Evolutionary conservation across 2,888 invertebrate genomes (phyloP).

Genomic region (Galerucella pusilla): DNA sequence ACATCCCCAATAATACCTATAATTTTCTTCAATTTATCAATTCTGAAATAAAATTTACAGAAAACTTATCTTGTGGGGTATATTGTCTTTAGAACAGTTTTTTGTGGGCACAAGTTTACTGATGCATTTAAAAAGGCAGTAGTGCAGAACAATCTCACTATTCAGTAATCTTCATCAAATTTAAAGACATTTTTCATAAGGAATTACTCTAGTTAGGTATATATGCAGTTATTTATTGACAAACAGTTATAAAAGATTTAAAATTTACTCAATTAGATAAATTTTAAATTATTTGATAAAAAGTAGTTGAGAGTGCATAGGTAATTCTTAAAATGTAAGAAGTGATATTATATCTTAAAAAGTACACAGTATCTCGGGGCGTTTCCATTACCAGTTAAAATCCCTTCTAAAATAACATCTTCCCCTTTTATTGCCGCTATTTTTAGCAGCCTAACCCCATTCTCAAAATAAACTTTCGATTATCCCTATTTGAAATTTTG

Average conservation of each 20-base stretch:
- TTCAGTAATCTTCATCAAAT: not conserved
- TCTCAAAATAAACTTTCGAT: conserved; percentile 2
- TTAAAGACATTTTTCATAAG: not conserved
- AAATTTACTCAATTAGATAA: not conserved
- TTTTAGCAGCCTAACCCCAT: conserved; percentile 1
- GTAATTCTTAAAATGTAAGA: not conserved
- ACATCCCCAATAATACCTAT: too few species aligned
- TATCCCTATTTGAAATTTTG: not conserved
- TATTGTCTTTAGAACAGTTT: not conserved
- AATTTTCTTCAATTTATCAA: too few species aligned
- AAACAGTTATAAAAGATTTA: too few species aligned
- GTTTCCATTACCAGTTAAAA: not conserved
- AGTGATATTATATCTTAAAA: not conserved
- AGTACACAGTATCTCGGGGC: not conserved
- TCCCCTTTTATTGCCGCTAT: not conserved
- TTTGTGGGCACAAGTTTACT: conserved; percentile 1
- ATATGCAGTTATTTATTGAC: too few species aligned
- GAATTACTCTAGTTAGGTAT: too few species aligned
- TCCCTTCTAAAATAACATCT: not conserved
- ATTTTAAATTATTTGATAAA: not conserved
- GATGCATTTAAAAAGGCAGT: conserved; percentile 7
- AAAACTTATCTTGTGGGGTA: too few species aligned
- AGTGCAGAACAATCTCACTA: conserved; percentile 6
- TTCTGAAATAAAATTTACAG: too few species aligned
- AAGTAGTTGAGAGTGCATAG: not conserved